Conservation (phyloP, 2,797 vertebrate genomes). For the Cercopithecus petaurista region DNA sequence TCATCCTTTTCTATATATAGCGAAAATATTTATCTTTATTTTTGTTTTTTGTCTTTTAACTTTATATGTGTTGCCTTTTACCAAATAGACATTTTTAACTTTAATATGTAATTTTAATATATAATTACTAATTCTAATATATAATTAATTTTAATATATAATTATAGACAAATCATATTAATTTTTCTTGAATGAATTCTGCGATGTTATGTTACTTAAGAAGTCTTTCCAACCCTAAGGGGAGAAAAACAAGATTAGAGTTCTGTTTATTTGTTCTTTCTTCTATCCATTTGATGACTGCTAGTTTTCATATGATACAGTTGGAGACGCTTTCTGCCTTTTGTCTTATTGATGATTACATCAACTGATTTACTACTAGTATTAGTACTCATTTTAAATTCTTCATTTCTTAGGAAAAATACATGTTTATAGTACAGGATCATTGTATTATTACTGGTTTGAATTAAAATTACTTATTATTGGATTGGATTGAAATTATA, state of each 20-base stretch:
- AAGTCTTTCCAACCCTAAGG: neutral
- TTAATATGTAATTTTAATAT: neutral
- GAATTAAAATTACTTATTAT: neutral
- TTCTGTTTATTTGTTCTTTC: neutral
- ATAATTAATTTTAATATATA: no score
- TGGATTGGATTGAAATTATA: no score
- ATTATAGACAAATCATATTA: neutral
- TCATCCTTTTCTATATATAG: neutral
- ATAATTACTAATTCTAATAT: no score
- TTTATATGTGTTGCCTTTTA: neutral
- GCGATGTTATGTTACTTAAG: neutral
- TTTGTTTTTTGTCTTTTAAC: neutral
- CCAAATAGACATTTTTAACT: neutral
- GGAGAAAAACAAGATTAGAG: neutral
- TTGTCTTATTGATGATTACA: neutral
- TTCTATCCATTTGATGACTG: neutral
- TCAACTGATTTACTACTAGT: neutral
- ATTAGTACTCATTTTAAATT: neutral
- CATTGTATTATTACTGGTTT: neutral
- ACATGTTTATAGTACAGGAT: neutral
- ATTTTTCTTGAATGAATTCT: neutral
- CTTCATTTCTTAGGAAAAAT: neutral
- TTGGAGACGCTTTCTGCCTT: neutral
- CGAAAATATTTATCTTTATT: neutral
- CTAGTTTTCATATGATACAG: neutral